A percentile compares a stretch with the other conserved stretches of the same genome.
Evolutionary conservation across 2,113 vertebrate species (phyloP).

Genomic region (Hymenochirus boettgeri): DNA sequence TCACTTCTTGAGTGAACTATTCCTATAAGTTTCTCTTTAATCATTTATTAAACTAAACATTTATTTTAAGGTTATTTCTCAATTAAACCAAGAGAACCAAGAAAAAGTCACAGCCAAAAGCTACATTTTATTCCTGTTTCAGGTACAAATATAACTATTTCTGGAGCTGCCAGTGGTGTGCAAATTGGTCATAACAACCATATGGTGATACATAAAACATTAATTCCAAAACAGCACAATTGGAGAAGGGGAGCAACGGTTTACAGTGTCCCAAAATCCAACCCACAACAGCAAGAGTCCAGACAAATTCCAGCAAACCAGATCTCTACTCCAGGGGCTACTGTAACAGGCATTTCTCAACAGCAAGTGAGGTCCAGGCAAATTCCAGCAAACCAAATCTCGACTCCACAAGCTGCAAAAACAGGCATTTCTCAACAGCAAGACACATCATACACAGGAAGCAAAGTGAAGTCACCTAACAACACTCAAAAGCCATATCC

Average conservation of each 20-base stretch:
- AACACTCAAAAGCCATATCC: not conserved
- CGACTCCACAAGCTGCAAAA: not conserved
- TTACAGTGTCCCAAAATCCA: not conserved
- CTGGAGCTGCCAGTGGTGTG: not conserved
- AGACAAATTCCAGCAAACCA: not conserved
- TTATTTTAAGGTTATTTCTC: too few relatives aligned
- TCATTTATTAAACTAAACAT: too few relatives aligned
- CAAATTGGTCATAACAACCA: conserved; percentile 15
- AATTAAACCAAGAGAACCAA: too few relatives aligned
- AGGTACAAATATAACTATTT: not conserved
- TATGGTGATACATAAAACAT: not conserved
- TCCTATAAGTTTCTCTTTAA: too few relatives aligned
- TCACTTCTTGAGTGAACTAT: too few relatives aligned
- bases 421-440: not conserved
- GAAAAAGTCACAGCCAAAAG: too few relatives aligned
- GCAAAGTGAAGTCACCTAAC: not conserved
- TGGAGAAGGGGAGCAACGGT: not conserved
- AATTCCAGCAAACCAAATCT: not conserved
- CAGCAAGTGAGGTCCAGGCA: not conserved
- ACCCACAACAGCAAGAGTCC: not conserved
- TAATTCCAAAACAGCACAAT: not conserved
- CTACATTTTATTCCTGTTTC: conserved; percentile 1
- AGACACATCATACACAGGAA: not conserved
- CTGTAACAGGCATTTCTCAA: not conserved
- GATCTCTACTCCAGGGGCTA: not conserved